Base-by-base conservation (phyloP, 2,888 invertebrate species). In the Conomelus anceps region DNA sequence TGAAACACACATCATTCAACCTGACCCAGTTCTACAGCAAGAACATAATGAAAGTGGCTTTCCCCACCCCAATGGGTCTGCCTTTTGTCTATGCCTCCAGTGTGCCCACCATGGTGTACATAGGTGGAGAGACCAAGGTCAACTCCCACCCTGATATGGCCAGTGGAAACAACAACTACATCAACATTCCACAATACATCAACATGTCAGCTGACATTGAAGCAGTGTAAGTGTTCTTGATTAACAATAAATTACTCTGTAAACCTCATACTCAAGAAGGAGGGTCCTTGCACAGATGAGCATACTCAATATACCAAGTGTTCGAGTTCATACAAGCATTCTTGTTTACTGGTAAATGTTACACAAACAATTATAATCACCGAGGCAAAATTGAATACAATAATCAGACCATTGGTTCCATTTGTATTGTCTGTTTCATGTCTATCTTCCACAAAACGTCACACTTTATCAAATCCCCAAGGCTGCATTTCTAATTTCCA, bases 21-120 rank as follows among this genome's bases (percentile, higher is more conserved):
- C 94, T 94, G 93, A 96, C 95, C 85, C 96, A 95, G 92, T 93
- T 96, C 17, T 92, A 94, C 88, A 95, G 95, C 91, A 93, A 94
- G 88, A 94, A 94, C 86, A 95, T 96, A 91, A 93, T 95, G 9
- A 94, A 94, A 17, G 93, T 96, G 22, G 95, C 95, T 93, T 95
- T 96, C 94, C 96, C 97, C 3, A 94, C 96, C n/a, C 95, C 95
- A 90, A 95, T 94, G 91, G 97, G 97, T 92, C 93, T 96, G 91
- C 96, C 96, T 17, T 96, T 96, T 92, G 93, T 95, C 90, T 96
- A 94, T 93, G 95, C 94, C 89, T 94, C 95, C 92, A 95, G 95
- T 89, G 94, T 94, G 89, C 96, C 96, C 17, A 93, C 94, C 17
- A 92, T 95, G 22, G 91, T 95, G 23, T 94, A 94, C 91, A 91